phyloP scores from a whole-genome alignment of 2,888 invertebrate species.

The Ypsolopha scabrella region DNA sequence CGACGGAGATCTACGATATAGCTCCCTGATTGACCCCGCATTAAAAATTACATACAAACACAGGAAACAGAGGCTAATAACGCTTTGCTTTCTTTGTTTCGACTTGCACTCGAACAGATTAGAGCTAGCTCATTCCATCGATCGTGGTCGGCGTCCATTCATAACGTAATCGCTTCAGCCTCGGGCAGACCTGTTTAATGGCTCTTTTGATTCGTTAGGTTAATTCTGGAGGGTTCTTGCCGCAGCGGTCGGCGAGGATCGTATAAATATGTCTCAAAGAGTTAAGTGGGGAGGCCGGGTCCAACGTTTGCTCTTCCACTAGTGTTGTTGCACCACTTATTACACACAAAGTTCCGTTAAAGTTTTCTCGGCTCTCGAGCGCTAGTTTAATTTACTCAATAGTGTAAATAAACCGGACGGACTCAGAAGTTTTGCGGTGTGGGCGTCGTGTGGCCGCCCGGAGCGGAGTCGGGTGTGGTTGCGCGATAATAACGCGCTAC shows the following conservation, averaged over 20 bases:
- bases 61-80: slow-evolving; percentile 46
- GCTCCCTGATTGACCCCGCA: slow-evolving; percentile 69
- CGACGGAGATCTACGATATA: slow-evolving; percentile 64
- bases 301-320: slow-evolving; percentile 70
- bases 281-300: slow-evolving; percentile 67
- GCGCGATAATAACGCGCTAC: slow-evolving; percentile 64
- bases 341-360: slow-evolving; percentile 70
- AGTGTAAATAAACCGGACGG: slow-evolving; percentile 70
- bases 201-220: slow-evolving; percentile 62
- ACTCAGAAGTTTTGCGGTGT: slow-evolving; percentile 63
- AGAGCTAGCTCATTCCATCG: slow-evolving; percentile 32
- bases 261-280: slow-evolving; percentile 72
- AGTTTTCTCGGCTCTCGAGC: slow-evolving; percentile 66
- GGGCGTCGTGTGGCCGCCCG: slow-evolving; percentile 34
- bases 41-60: slow-evolving; percentile 69
- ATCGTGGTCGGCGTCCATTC: slow-evolving; percentile 35
- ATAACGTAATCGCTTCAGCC: slow-evolving; percentile 38
- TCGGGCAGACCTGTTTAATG: slow-evolving; percentile 47
- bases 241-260: slow-evolving; percentile 65
- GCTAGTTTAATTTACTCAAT: slow-evolving; percentile 71
- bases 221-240: slow-evolving; percentile 52
- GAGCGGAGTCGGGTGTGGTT: slow-evolving; percentile 43
- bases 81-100: slow-evolving; percentile 51
- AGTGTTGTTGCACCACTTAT: slow-evolving; percentile 72
- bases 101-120: slow-evolving; percentile 4